Evolutionary conservation across 2,113 vertebrate genomes (phyloP).

Genomic region (Fulmarus glacialis): DNA sequence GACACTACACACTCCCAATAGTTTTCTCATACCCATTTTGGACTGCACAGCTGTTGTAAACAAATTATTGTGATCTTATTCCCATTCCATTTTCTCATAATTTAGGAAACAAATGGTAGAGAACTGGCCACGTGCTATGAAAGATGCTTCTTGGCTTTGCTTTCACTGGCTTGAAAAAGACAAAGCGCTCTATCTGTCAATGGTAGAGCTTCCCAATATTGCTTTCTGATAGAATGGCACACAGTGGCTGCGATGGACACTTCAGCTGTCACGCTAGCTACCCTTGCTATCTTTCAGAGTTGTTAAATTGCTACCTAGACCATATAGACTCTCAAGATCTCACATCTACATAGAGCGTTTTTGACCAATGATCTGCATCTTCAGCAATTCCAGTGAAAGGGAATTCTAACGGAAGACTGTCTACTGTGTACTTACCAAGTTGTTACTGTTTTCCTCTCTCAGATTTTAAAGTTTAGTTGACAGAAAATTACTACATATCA

Average conservation of each 20-base stretch:
- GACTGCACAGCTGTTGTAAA: background rate
- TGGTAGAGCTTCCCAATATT: background rate
- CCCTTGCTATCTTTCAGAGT: background rate
- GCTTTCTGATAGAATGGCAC: background rate
- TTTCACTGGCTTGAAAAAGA: background rate
- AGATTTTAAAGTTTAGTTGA: background rate
- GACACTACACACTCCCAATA: background rate
- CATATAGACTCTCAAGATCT: background rate
- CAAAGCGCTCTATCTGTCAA: background rate
- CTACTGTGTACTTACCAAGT: background rate
- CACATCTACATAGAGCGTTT: background rate
- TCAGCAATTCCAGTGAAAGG: background rate
- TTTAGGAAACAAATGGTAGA: background rate
- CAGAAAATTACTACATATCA: background rate
- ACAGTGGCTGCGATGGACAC: background rate
- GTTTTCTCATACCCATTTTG: background rate
- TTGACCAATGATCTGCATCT: background rate
- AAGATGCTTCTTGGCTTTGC: background rate
- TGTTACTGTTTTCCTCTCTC: background rate
- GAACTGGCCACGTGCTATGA: rapidly evolving
- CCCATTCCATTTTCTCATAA: background rate
- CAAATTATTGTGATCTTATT: background rate
- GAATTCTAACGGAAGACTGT: background rate
- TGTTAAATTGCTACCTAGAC: background rate
- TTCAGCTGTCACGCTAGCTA: background rate